Percentiles rank a stretch among this genome's conserved stretches.
Evolutionary conservation across 1,140 invertebrate genomes (phyloP).

Genomic region (Bombus polaris): DNA sequence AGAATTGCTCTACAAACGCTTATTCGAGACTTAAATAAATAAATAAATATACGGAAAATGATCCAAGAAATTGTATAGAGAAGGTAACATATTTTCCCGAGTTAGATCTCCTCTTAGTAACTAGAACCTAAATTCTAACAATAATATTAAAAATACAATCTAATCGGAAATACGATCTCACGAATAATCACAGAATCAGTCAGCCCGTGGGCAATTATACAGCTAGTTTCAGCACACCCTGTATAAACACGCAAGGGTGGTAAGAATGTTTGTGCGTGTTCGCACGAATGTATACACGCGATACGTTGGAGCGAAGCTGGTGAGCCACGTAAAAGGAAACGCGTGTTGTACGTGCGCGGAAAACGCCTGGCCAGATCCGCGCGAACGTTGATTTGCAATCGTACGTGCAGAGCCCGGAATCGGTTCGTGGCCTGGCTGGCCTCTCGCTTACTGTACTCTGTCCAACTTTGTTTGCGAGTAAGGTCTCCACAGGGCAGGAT

Average conservation of each 20-base stretch:
- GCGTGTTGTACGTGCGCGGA: conserved; percentile 55
- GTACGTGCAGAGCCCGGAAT: conserved; percentile 34
- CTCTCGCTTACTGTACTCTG: background rate
- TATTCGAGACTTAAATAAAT: too few species aligned
- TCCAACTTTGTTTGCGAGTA: background rate
- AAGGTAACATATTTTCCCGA: too few species aligned
- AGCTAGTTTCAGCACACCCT: background rate
- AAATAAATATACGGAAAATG: too few species aligned
- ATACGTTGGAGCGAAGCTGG: background rate
- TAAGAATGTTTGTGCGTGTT: background rate
- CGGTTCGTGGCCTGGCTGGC: background rate
- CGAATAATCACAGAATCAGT: too few species aligned
- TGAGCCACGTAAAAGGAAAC: conserved; percentile 53
- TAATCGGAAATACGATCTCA: too few species aligned
- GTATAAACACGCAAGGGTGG: background rate
- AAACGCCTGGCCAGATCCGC: conserved; percentile 45
- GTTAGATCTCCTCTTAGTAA: too few species aligned
- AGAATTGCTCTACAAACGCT: too few species aligned
- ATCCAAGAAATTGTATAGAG: too few species aligned
- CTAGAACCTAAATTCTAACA: too few species aligned
- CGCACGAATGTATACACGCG: background rate
- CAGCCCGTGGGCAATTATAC: too few species aligned
- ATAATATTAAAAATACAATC: too few species aligned
- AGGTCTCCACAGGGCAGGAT: background rate
- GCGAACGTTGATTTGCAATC: conserved; percentile 47